These are phyloP conservation scores for Stegodyphus mimosarum DNA, from an alignment of 1,140 invertebrate genomes.

Conservation along the genomic window DNA sequence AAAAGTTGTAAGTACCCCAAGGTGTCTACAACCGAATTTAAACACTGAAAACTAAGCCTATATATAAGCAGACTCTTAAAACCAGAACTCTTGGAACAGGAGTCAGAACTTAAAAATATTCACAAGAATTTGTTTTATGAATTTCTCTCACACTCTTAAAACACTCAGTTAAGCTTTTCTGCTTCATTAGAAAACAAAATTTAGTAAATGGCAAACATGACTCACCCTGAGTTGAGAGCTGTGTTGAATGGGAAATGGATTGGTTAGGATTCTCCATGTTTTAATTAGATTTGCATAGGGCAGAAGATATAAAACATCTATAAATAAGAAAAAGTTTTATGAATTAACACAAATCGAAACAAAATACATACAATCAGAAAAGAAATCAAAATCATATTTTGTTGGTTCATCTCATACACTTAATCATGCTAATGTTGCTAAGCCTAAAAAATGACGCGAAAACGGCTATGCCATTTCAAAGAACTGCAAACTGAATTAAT, in stretches of 20 bases:
- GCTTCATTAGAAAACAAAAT: neutral
- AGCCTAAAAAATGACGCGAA: no score
- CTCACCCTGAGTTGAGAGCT: constrained; percentile 43
- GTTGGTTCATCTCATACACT: no score
- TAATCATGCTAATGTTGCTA: no score
- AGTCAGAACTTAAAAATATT: neutral
- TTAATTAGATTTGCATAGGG: neutral
- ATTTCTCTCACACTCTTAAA: neutral
- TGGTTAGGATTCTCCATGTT: constrained; percentile 45
- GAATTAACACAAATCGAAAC: no score
- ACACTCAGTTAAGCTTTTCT: neutral
- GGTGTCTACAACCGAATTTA: no score
- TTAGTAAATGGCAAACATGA: neutral
- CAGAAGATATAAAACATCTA: neutral
- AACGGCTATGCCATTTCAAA: no score
- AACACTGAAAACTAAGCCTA: neutral
- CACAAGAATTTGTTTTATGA: neutral
- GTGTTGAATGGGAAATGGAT: constrained; percentile 17
- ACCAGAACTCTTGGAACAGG: neutral
- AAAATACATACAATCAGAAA: no score
- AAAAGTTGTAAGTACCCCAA: no score
- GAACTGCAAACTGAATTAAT: no score
- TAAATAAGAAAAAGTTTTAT: neutral
- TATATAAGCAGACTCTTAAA: neutral
- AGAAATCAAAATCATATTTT: no score